phyloP scores from a whole-genome alignment of 1,140 invertebrate genomes.

The Whitmania pigra region DNA sequence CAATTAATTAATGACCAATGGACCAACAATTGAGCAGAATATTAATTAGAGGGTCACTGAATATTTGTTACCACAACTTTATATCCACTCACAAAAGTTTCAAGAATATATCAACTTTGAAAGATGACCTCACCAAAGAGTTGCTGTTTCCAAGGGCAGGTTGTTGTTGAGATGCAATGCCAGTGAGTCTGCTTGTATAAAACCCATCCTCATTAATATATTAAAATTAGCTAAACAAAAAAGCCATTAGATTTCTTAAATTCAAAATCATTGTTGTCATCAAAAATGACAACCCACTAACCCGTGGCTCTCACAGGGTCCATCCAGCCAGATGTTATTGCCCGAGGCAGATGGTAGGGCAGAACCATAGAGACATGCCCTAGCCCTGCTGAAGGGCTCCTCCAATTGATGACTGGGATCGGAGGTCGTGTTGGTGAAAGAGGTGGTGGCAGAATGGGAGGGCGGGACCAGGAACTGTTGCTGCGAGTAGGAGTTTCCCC shows the following conservation, averaged over 20 bases:
- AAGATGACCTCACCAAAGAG: conserved; percentile 17
- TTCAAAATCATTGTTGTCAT: background rate
- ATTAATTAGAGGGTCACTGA: background rate
- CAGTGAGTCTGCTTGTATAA: conserved; percentile 33
- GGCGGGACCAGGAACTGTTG: too few relatives aligned
- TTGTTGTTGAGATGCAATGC: conserved; percentile 38
- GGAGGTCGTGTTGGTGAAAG: too few relatives aligned
- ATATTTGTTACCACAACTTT: background rate
- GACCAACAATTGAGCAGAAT: background rate
- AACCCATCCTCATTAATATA: background rate
- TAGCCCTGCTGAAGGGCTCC: too few relatives aligned
- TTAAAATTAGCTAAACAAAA: background rate
- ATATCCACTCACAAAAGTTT: background rate
- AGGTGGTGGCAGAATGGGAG: too few relatives aligned
- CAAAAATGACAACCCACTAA: background rate
- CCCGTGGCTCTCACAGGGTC: too few relatives aligned
- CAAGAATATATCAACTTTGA: conserved; percentile 14
- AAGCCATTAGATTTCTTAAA: background rate
- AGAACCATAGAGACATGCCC: too few relatives aligned
- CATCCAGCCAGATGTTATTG: too few relatives aligned
- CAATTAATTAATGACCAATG: background rate
- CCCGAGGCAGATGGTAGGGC: too few relatives aligned
- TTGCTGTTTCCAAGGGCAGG: conserved; percentile 35
- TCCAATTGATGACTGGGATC: too few relatives aligned
- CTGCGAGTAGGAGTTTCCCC: too few relatives aligned